phyloP scores from a whole-genome alignment of 2,888 invertebrate species.

The Nymphalis c-album region DNA sequence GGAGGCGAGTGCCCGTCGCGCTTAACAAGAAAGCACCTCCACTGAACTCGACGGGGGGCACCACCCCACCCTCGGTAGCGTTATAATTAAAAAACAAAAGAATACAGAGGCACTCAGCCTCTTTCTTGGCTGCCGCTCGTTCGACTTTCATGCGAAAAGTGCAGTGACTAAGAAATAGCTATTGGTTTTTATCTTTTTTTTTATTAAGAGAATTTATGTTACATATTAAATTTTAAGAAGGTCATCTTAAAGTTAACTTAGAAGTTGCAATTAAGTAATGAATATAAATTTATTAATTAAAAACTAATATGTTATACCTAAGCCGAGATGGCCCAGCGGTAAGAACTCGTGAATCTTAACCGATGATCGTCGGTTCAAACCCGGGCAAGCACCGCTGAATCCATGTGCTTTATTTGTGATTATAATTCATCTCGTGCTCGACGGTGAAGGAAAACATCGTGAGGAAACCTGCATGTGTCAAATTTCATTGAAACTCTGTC shows the following conservation, averaged over 20 bases:
- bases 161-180: slow-evolving; percentile 59
- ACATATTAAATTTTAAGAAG: neutral
- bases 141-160: slow-evolving; percentile 72
- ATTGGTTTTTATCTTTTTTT: slow-evolving; percentile 36
- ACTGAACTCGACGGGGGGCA: slow-evolving; percentile 63
- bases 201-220: slow-evolving; percentile 22
- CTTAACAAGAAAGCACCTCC: slow-evolving; percentile 79
- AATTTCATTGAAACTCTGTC: too few relatives aligned
- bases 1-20: slow-evolving; percentile 69
- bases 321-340: too few relatives aligned
- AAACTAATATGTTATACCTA: too few relatives aligned
- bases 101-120: slow-evolving; percentile 78
- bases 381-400: too few relatives aligned
- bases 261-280: neutral
- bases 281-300: too few relatives aligned
- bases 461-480: too few relatives aligned
- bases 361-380: too few relatives aligned
- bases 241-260: neutral
- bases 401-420: too few relatives aligned
- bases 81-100: slow-evolving; percentile 82
- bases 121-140: slow-evolving; percentile 68
- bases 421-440: too few relatives aligned
- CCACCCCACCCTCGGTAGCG: slow-evolving; percentile 66
- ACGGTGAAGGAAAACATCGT: too few relatives aligned
- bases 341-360: too few relatives aligned